Percentiles rank a stretch among this genome's conserved stretches.
phyloP scores from a whole-genome alignment of 1,140 invertebrate genomes.

The Bombus haemorrhoidalis region DNA sequence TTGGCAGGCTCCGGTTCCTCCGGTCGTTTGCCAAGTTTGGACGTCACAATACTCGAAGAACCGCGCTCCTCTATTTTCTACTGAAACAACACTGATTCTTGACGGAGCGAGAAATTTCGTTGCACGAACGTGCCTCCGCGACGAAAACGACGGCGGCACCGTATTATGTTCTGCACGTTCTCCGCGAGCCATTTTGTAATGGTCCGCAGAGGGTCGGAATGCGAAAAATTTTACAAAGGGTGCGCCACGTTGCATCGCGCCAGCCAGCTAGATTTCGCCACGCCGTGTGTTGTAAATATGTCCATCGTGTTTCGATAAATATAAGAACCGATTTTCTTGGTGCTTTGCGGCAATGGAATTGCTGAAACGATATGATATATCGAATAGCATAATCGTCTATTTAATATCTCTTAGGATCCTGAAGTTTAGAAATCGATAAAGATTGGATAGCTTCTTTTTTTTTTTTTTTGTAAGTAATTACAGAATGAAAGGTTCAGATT shows the following conservation, averaged over 20 bases:
- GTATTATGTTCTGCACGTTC: conserved; percentile 51
- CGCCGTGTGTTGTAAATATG: neutral
- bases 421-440: neutral
- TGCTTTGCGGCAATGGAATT: neutral
- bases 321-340: neutral
- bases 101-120: conserved; percentile 46
- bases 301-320: neutral
- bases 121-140: conserved; percentile 37
- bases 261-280: neutral
- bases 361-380: neutral
- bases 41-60: conserved; percentile 32
- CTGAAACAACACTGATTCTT: conserved; percentile 40
- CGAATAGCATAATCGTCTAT: neutral
- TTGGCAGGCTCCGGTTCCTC: conserved; percentile 33
- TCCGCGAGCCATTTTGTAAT: conserved; percentile 39
- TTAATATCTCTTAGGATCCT: neutral
- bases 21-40: conserved; percentile 42
- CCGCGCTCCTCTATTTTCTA: conserved; percentile 22
- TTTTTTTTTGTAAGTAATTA: neutral
- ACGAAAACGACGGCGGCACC: neutral
- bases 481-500: neutral
- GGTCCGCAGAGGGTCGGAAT: conserved; percentile 20
- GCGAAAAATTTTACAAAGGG: conserved; percentile 31
- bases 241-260: neutral
- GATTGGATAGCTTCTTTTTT: neutral